Percentiles rank a stretch among this genome's conserved stretches.
phyloP scores from a whole-genome alignment of 2,888 invertebrate species.

The Gonocerus acuteangulatus region DNA sequence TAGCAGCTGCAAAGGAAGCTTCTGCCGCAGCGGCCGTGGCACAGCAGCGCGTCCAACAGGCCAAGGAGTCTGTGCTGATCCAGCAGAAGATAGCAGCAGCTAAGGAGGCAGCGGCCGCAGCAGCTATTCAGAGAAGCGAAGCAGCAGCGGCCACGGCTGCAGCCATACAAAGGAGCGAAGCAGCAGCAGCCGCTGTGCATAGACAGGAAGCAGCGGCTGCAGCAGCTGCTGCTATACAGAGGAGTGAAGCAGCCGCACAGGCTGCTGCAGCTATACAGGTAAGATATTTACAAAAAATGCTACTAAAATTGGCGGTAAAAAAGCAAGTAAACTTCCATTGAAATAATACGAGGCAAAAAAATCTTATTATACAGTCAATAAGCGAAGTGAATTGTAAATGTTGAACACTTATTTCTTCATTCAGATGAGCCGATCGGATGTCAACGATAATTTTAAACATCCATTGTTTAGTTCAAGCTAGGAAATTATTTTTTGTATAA shows the following conservation, averaged over 20 bases:
- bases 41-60: conserved; percentile 64
- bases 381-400: no score
- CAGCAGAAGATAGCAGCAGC: conserved; percentile 62
- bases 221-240: conserved; percentile 44
- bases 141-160: conserved; percentile 65
- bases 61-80: conserved; percentile 61
- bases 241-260: conserved; percentile 59
- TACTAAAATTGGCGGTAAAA: no score
- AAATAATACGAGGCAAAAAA: no score
- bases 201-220: conserved; percentile 37
- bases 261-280: conserved; percentile 55
- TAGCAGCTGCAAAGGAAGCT: conserved; percentile 66
- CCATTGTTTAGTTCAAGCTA: no score
- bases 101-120: conserved; percentile 57
- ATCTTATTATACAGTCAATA: no score
- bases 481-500: no score
- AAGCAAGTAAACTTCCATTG: no score
- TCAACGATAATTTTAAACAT: no score
- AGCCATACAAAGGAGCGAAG: conserved; percentile 53
- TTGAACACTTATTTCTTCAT: no score
- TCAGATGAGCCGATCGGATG: no score
- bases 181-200: conserved; percentile 50
- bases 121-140: conserved; percentile 56
- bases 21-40: conserved; percentile 61
- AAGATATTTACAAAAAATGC: background rate